A percentile compares a stretch with the other conserved stretches of the same genome.
These are phyloP conservation scores for Bombyx mandarina DNA, from an alignment of 1,140 invertebrate genomes.

Conservation along the genomic window DNA sequence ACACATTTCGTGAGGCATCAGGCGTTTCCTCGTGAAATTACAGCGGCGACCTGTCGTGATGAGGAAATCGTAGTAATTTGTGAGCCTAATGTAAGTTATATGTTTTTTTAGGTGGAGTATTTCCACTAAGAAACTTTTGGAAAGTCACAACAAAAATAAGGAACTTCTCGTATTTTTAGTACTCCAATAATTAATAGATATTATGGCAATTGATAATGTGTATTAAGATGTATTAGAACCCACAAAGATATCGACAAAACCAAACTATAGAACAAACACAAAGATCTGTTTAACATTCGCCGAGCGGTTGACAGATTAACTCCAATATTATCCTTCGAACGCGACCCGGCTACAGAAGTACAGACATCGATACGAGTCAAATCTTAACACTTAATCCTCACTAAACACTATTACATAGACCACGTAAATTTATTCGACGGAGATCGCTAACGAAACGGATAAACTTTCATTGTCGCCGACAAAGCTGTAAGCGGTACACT, in stretches of 20 bases:
- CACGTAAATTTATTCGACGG: constrained; percentile 49
- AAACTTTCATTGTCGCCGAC: constrained; percentile 20
- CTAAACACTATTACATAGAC: constrained; percentile 47
- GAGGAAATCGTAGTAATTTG: constrained; percentile 38
- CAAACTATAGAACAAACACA: constrained; percentile 22
- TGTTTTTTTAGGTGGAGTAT: not conserved
- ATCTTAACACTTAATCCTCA: constrained; percentile 41
- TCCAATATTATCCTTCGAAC: constrained; percentile 45
- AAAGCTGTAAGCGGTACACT: constrained; percentile 18
- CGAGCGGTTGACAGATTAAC: constrained; percentile 50
- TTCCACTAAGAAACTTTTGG: constrained; percentile 6
- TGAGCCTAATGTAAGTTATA: constrained; percentile 17
- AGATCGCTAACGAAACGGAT: constrained; percentile 44
- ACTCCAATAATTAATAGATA: too few species aligned
- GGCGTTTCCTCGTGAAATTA: constrained; percentile 31
- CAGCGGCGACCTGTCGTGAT: constrained; percentile 22
- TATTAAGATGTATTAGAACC: too few species aligned
- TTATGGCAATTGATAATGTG: too few species aligned
- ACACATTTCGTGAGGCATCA: constrained; percentile 1
- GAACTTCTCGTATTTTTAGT: too few species aligned
- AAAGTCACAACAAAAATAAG: not conserved
- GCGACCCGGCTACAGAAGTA: constrained; percentile 29
- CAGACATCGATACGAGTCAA: constrained; percentile 15
- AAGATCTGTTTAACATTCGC: constrained; percentile 54
- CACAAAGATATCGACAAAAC: too few species aligned